Conservation (phyloP, 2,113 vertebrate genomes). For the Lethenteron reissneri region DNA sequence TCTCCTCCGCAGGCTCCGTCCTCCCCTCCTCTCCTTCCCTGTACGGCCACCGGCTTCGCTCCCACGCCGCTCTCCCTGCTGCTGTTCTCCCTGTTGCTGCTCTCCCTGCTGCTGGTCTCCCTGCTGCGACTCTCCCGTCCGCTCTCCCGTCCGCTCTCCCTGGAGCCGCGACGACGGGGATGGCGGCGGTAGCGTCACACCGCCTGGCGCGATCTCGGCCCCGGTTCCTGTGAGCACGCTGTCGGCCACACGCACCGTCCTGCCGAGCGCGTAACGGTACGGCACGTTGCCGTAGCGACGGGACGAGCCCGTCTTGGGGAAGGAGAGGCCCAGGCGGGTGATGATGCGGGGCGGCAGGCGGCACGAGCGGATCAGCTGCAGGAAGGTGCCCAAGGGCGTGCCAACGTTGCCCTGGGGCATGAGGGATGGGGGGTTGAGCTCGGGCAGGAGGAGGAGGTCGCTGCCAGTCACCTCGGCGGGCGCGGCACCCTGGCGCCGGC, state of each 20-base stretch:
- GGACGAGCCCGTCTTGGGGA: constrained; percentile 46
- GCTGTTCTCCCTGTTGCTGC: background rate
- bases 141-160: too few species aligned
- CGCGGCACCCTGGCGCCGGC: constrained; percentile 7
- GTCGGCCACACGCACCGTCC: constrained; percentile 18
- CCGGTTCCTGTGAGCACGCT: constrained; percentile 51
- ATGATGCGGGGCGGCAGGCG: constrained; percentile 58
- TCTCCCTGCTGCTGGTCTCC: too few species aligned
- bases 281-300: constrained; percentile 70
- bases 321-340: constrained; percentile 49
- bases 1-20: constrained; percentile 12
- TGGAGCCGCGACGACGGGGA: too few species aligned
- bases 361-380: constrained; percentile 69
- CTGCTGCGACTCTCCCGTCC: too few species aligned
- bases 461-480: constrained; percentile 26
- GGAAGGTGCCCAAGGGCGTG: constrained; percentile 48
- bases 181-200: constrained; percentile 8
- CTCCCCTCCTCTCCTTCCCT: constrained; percentile 8
- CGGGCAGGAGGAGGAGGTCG: constrained; percentile 39
- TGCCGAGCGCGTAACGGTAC: constrained; percentile 28
- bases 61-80: constrained; percentile 8
- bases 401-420: constrained; percentile 80
- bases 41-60: constrained; percentile 3
- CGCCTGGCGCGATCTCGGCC: constrained; percentile 36
- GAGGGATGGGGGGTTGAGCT: constrained; percentile 58